Evolutionary conservation across 37 sponge, comb jelly and placozoan genomes (phyloP).

Genomic region (Crambe crambe): DNA sequence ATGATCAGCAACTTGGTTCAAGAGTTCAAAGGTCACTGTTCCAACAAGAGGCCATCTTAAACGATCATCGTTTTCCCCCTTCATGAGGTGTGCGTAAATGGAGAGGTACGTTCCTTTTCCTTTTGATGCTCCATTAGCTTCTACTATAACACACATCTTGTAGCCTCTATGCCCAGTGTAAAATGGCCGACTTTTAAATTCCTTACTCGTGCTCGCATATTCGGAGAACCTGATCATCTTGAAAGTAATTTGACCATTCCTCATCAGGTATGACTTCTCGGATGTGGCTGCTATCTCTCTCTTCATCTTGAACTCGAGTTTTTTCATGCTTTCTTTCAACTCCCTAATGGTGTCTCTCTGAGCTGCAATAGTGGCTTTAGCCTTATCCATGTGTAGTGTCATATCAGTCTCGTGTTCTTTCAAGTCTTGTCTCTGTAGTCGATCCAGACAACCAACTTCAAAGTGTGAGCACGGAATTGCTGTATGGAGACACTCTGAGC

Average conservation of each 20-base stretch:
- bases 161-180: background rate
- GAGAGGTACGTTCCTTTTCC: background rate
- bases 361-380: background rate
- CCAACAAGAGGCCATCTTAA: conserved; percentile 1
- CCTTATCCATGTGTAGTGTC: background rate
- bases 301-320: background rate
- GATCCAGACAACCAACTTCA: background rate
- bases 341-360: background rate
- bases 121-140: background rate
- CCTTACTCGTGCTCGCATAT: background rate
- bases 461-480: background rate
- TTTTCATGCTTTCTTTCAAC: background rate
- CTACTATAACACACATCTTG: conserved; percentile 3
- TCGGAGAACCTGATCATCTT: background rate
- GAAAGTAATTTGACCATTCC: background rate
- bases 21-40: conserved; percentile 3
- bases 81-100: conserved; percentile 1
- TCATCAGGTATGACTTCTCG: background rate
- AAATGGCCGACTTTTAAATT: background rate
- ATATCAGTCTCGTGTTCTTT: background rate
- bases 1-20: background rate
- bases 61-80: conserved; percentile 1
- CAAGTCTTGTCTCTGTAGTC: background rate
- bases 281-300: conserved; percentile 4
- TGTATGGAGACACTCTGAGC: background rate